These are phyloP conservation scores for Dendrolimus pini DNA, from an alignment of 2,888 invertebrate genomes.

Conservation along the genomic window DNA sequence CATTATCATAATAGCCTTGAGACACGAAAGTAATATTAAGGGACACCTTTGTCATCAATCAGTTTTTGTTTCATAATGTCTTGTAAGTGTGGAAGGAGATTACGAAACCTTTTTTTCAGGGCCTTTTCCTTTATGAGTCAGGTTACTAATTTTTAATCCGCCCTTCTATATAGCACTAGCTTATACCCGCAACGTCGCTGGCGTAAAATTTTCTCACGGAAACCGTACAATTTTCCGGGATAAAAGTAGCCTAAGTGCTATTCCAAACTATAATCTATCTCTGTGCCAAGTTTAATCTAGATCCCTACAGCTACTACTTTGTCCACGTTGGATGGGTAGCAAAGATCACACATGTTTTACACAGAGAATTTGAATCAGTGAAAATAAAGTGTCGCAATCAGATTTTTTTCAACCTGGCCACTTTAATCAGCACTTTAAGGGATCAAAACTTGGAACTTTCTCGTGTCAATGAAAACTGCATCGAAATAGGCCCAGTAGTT, in stretches of 20 bases:
- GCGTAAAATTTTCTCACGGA: not conserved
- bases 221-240: not conserved
- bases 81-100: constrained; percentile 17
- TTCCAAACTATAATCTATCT: too few relatives aligned
- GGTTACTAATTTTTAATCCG: not conserved
- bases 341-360: too few relatives aligned
- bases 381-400: too few relatives aligned
- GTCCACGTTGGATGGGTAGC: too few relatives aligned
- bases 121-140: not conserved
- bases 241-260: not conserved
- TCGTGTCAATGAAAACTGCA: too few relatives aligned
- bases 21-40: constrained; percentile 62
- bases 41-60: constrained; percentile 51
- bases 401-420: too few relatives aligned
- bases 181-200: not conserved
- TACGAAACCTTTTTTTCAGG: not conserved
- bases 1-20: constrained; percentile 64
- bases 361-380: too few relatives aligned
- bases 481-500: too few relatives aligned
- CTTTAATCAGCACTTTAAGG: too few relatives aligned
- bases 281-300: too few relatives aligned
- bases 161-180: not conserved
- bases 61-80: constrained; percentile 48
- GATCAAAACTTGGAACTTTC: too few relatives aligned
- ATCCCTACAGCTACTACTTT: too few relatives aligned